Conservation (phyloP, 2,113 vertebrate genomes). For the Rhinopomastus cyanomelas region DNA sequence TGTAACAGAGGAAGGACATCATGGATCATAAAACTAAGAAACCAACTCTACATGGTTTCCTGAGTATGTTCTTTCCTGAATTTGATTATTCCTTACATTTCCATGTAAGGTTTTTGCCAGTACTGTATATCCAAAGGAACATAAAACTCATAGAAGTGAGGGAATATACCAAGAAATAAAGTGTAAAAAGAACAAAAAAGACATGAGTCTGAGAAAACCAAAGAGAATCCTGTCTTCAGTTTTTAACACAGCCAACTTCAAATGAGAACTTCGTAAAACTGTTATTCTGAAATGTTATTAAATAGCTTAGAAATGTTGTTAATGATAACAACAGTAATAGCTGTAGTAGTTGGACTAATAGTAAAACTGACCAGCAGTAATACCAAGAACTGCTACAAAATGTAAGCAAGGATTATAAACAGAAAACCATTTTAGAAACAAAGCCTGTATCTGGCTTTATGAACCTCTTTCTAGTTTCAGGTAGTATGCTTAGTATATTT, state of each 20-base stretch:
- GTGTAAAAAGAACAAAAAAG: neutral
- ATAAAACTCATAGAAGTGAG: neutral
- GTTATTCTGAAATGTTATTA: neutral
- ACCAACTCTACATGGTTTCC: neutral
- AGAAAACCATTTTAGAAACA: neutral
- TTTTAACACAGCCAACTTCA: too few relatives aligned
- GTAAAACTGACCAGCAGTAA: neutral
- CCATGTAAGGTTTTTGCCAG: accelerated
- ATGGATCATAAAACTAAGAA: neutral
- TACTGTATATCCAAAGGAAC: neutral
- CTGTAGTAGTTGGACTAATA: neutral
- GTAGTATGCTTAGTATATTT: neutral
- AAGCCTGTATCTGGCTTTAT: neutral
- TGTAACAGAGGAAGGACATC: neutral
- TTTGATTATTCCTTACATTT: neutral
- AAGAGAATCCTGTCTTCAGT: neutral
- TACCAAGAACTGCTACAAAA: neutral
- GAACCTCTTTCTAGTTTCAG: neutral
- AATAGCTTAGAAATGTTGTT: neutral
- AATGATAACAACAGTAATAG: neutral
- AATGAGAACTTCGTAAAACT: neutral
- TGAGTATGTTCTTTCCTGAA: too few relatives aligned
- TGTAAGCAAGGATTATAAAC: neutral
- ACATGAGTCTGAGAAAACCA: neutral
- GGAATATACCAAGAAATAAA: neutral